phyloP scores from a whole-genome alignment of 1,140 invertebrate genomes.

The Zaprionus ghesquierei region DNA sequence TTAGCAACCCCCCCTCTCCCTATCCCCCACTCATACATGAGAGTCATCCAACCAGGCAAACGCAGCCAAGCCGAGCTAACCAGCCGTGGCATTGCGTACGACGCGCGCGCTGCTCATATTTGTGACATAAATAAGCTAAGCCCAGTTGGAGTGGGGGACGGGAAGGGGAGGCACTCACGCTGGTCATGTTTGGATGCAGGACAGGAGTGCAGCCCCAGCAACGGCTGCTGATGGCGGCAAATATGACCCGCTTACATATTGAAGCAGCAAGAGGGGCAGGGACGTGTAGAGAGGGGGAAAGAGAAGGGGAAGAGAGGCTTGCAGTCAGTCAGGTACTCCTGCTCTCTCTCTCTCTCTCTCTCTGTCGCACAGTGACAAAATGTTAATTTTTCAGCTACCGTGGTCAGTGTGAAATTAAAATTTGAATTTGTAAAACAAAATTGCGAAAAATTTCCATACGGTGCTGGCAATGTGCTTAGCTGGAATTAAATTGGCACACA shows the following conservation, averaged over 20 bases:
- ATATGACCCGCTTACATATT: conserved; percentile 67
- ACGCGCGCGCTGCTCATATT: conserved; percentile 65
- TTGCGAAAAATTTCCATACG: background rate
- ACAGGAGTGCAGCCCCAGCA: background rate
- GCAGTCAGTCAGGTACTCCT: background rate
- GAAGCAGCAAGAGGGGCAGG: conserved; percentile 4
- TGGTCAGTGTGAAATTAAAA: background rate
- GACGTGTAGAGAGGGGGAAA: background rate
- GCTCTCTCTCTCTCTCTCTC: no score
- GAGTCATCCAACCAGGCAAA: conserved; percentile 38
- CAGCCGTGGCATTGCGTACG: conserved; percentile 77
- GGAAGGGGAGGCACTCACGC: background rate
- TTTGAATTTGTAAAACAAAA: background rate
- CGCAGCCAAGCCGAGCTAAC: conserved; percentile 51
- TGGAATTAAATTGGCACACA: background rate
- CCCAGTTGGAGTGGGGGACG: background rate
- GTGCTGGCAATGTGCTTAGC: background rate
- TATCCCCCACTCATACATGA: background rate
- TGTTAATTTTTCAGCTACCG: background rate
- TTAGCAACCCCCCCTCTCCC: background rate
- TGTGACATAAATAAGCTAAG: conserved; percentile 79
- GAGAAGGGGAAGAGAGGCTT: no score
- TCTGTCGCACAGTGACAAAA: conserved; percentile 42
- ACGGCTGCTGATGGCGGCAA: conserved; percentile 44
- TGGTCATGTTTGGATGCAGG: conserved; percentile 2